These are phyloP conservation scores for Acleris emargana DNA, from an alignment of 2,888 invertebrate species.

Conservation along the genomic window DNA sequence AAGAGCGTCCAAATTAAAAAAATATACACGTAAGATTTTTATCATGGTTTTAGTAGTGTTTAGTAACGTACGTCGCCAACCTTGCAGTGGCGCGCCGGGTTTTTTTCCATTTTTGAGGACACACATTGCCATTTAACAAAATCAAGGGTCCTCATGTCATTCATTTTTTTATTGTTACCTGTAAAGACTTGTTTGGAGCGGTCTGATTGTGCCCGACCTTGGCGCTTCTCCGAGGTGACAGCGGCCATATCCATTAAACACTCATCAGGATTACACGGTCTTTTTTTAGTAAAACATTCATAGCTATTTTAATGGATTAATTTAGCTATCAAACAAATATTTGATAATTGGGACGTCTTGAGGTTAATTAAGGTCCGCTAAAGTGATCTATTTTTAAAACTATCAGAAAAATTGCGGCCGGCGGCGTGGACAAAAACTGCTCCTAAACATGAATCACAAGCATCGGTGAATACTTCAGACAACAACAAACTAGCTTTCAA, in stretches of 20 bases:
- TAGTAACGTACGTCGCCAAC: slow-evolving; percentile 55
- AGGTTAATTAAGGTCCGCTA: slow-evolving; percentile 9
- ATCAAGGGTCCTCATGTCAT: slow-evolving; percentile 57
- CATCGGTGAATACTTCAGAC: no score
- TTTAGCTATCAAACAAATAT: slow-evolving; percentile 13
- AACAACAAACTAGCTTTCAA: no score
- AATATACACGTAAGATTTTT: neutral
- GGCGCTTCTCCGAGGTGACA: slow-evolving; percentile 34
- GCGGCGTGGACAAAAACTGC: no score
- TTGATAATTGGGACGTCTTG: slow-evolving; percentile 12
- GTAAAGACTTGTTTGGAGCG: slow-evolving; percentile 31
- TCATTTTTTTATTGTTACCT: slow-evolving; percentile 55
- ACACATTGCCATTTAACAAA: slow-evolving; percentile 66
- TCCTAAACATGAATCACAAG: no score
- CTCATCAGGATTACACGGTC: slow-evolving; percentile 20
- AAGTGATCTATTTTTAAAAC: no score
- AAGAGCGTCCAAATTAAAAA: neutral
- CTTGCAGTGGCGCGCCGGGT: slow-evolving; percentile 52
- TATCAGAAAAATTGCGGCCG: no score
- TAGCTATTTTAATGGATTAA: slow-evolving; percentile 21
- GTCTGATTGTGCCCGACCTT: slow-evolving; percentile 26
- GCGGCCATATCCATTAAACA: slow-evolving; percentile 16
- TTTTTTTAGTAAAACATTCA: slow-evolving; percentile 15
- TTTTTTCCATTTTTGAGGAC: slow-evolving; percentile 65
- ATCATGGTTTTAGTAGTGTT: slow-evolving; percentile 42